phyloP scores from a whole-genome alignment of 2,888 invertebrate genomes.

The Chirona hameri region DNA sequence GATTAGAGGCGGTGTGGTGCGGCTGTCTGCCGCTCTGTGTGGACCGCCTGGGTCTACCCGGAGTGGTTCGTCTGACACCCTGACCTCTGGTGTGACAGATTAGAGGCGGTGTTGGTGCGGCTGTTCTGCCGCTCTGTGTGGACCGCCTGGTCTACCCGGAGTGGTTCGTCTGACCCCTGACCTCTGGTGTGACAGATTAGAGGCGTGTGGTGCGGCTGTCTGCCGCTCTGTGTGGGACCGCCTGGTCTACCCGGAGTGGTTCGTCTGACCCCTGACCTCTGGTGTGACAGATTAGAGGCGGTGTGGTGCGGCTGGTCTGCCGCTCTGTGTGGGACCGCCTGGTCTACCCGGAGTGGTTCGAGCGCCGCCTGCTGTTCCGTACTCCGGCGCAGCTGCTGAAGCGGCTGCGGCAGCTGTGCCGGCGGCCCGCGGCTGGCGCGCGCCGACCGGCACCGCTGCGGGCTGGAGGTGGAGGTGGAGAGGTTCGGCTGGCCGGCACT shows the following conservation, averaged over 20 bases:
- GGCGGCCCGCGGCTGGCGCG: slow-evolving; percentile 48
- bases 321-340: slow-evolving; percentile 65
- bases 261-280: too few relatives aligned
- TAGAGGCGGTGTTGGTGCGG: slow-evolving; percentile 44
- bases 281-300: too few relatives aligned
- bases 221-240: slow-evolving; percentile 65
- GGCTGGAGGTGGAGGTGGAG: background rate
- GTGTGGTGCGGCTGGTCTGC: slow-evolving; percentile 61
- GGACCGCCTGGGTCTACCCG: too few relatives aligned
- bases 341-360: slow-evolving; percentile 70
- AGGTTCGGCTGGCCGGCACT: background rate
- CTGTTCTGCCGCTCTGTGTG: slow-evolving; percentile 47
- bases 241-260: slow-evolving; percentile 68
- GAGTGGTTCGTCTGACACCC: too few relatives aligned
- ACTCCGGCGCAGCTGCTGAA: slow-evolving; percentile 57
- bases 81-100: too few relatives aligned
- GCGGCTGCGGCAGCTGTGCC: slow-evolving; percentile 53
- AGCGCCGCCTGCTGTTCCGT: slow-evolving; percentile 52
- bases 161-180: too few relatives aligned
- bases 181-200: slow-evolving; percentile 56
- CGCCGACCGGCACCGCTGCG: slow-evolving; percentile 48
- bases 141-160: too few relatives aligned
- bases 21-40: slow-evolving; percentile 69
- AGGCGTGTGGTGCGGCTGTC: slow-evolving; percentile 66
- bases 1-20: slow-evolving; percentile 65